Evolutionary conservation across 2,113 vertebrate species (phyloP).

Genomic region (Psettodes erumei): DNA sequence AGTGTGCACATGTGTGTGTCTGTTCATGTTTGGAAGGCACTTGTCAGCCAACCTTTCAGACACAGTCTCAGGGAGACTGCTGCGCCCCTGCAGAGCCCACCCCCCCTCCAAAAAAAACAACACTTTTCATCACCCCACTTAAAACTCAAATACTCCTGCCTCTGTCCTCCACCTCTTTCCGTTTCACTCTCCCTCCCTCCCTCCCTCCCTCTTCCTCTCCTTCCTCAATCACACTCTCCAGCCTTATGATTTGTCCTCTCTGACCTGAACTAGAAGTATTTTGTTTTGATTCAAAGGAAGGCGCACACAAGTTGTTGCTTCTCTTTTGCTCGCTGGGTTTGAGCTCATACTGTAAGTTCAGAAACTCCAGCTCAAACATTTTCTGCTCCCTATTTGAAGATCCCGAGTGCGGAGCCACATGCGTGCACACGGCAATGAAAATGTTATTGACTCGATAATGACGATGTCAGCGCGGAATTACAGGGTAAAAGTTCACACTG

Average conservation of each 20-base stretch:
- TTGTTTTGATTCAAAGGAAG: conserved; percentile 63
- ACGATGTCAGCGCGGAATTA: conserved; percentile 68
- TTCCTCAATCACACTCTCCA: conserved; percentile 51
- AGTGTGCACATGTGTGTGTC: not conserved
- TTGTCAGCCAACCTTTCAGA: conserved; percentile 72
- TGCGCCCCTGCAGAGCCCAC: conserved; percentile 59
- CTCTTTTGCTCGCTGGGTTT: conserved; percentile 1
- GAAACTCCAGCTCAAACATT: conserved; percentile 18
- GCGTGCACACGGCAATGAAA: conserved; percentile 34
- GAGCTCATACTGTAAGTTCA: conserved; percentile 27
- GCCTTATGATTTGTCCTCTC: conserved; percentile 48
- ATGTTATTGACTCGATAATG: conserved; percentile 73
- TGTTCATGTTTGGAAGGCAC: conserved; percentile 46
- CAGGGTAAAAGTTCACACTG: conserved; percentile 61
- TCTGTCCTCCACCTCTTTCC: conserved; percentile 45
- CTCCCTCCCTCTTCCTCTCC: conserved; percentile 8
- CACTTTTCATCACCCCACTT: conserved; percentile 71
- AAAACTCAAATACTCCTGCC: conserved; percentile 61
- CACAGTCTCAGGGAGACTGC: conserved; percentile 54
- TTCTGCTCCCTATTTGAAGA: conserved; percentile 32
- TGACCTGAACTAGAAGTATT: conserved; percentile 60
- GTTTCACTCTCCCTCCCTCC: conserved; percentile 3
- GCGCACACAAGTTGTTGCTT: not conserved
- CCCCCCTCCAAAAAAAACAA: conserved; percentile 27
- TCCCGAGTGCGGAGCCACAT: conserved; percentile 20